phyloP scores from a whole-genome alignment of 2,113 vertebrate genomes.

The Notarius lentiginosus region DNA sequence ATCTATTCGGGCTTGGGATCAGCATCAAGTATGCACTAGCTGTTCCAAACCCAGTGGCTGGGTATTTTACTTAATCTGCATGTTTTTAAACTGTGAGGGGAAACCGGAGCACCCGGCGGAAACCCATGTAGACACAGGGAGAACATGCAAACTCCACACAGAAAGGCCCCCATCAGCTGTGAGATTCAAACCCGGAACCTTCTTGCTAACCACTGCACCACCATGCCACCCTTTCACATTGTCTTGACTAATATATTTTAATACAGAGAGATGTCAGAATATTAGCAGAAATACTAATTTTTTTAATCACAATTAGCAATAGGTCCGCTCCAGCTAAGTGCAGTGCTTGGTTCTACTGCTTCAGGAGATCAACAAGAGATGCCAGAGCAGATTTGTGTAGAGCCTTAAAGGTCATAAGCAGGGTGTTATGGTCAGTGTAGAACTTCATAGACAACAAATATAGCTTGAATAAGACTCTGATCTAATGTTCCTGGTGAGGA shows the following conservation, averaged over 20 bases:
- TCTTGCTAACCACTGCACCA: too few relatives aligned
- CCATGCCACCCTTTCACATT: not conserved
- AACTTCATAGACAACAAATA: not conserved
- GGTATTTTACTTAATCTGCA: too few relatives aligned
- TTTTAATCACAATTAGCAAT: not conserved
- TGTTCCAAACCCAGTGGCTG: too few relatives aligned
- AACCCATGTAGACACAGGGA: too few relatives aligned
- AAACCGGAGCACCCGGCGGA: too few relatives aligned
- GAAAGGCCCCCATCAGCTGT: too few relatives aligned
- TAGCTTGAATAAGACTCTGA: not conserved
- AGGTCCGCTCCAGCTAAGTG: not conserved
- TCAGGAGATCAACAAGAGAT: not conserved
- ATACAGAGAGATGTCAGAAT: not conserved
- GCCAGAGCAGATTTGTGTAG: not conserved
- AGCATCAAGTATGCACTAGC: too few relatives aligned
- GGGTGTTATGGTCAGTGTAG: not conserved
- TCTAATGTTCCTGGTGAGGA: not conserved
- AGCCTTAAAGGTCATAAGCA: not conserved
- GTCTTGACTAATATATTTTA: not conserved
- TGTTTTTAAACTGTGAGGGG: too few relatives aligned
- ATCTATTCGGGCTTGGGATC: too few relatives aligned
- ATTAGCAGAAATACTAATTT: not conserved
- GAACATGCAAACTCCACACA: too few relatives aligned
- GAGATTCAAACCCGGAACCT: too few relatives aligned
- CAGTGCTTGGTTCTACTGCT: not conserved